Evolutionary conservation across 2,888 invertebrate species (phyloP), one percentile per base, ranked within the genome.

Genomic region (Spatulosminthurus flaviceps): DNA sequence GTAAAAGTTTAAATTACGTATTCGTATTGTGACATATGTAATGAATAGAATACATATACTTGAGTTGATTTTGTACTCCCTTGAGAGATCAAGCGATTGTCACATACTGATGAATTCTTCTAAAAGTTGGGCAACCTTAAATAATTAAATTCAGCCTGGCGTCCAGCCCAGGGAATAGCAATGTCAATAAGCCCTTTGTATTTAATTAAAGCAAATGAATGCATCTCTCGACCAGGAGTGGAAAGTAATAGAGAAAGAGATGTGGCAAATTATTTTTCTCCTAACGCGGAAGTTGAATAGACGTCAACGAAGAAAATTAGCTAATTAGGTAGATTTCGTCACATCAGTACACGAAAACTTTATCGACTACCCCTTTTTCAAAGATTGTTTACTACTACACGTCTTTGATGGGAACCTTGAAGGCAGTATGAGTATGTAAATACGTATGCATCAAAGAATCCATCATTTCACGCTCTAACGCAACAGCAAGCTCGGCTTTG

Each of bases 241-340:
- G 64, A 60, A 60, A 60, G 60, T 4, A 60, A 60, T 19, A 60
- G 16, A 60, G 21, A 4, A 60, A 60, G 7, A 13, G 60, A 21
- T 19, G 21, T n/a, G n/a, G n/a, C n/a, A n/a, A 34, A 34, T 34
- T 34, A 34, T 34, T 34, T 51, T 51, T 51, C 51, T 13, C n/a
- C 51, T 9, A 9, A 51, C 51, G 51, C 51, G 51, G 51, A 51
- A 51, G 51, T 51, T 51, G 51, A 51, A 51, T 51, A 51, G 51
- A 51, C 16, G 19, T 51, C 51, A 51, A 64, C 9, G 22, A n/a
- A 64, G 64, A 64, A 64, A 51, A 51, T 51, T 51, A 51, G 51
- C n/a, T 51, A 51, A 51, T 51, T 51, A 51, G 4, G 51, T 4
- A 19, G 16, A 51, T 51, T 51, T 51, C 51, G 51, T 51, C 51